Percentiles rank a stretch among this genome's conserved stretches.
Conservation (phyloP, 2,113 vertebrate genomes). For the Pundamilia nyererei region DNA sequence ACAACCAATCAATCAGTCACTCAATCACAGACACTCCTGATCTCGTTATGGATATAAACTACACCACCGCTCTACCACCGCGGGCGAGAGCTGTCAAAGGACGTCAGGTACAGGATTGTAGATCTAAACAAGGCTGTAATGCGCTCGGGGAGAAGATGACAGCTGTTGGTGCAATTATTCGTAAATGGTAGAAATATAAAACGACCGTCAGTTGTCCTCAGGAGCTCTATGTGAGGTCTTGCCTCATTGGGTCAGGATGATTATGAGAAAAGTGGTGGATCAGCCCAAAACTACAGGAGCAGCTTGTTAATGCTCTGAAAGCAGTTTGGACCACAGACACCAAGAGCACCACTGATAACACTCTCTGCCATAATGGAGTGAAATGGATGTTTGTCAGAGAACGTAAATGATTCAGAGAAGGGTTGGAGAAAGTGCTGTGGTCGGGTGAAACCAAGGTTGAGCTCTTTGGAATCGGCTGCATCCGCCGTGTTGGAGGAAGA, state of each 20-base stretch:
- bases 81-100: not conserved
- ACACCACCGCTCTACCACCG: not conserved
- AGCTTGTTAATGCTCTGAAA: not conserved
- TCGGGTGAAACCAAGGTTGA: not conserved
- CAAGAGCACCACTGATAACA: not conserved
- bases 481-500: not conserved
- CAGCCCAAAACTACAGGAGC: not conserved
- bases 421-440: not conserved
- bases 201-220: not conserved
- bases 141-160: rapidly evolving
- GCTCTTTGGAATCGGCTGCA: not conserved
- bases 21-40: not conserved
- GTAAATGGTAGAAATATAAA: not conserved
- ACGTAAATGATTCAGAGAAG: not conserved
- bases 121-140: not conserved
- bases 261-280: not conserved
- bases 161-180: not conserved
- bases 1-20: not conserved
- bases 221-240: not conserved
- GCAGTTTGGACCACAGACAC: not conserved
- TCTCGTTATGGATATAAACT: not conserved
- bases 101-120: not conserved
- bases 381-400: not conserved
- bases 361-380: not conserved
- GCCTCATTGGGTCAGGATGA: not conserved